These are phyloP conservation scores for Palythoa grandis DNA, from an alignment of 92 coral and sea anemone genomes.

Conservation along the genomic window DNA sequence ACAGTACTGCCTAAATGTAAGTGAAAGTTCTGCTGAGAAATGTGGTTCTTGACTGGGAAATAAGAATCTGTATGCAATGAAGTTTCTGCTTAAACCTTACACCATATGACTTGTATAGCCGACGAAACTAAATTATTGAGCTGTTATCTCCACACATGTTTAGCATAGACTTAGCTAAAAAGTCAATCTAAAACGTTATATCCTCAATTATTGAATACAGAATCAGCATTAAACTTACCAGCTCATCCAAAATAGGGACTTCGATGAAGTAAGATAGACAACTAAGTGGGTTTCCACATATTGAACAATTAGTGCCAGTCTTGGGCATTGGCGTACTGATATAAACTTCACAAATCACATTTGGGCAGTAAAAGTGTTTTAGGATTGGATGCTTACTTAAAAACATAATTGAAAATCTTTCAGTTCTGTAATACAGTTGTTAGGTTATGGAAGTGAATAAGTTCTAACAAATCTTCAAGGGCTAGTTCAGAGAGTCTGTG, in stretches of 20 bases:
- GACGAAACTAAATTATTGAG: too few relatives aligned
- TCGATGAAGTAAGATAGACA: constrained; percentile 1
- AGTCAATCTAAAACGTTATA: too few relatives aligned
- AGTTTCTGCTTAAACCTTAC: too few relatives aligned
- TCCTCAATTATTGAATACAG: too few relatives aligned
- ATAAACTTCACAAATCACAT: not conserved
- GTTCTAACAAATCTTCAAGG: constrained; percentile 23
- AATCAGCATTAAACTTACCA: constrained; percentile 14
- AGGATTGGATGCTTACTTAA: constrained; percentile 3
- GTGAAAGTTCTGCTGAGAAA: too few relatives aligned
- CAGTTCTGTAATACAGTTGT: not conserved
- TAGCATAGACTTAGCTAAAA: too few relatives aligned
- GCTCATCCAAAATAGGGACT: constrained; percentile 33
- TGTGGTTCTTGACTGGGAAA: too few relatives aligned
- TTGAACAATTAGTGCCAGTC: not conserved
- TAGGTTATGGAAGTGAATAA: not conserved
- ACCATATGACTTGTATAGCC: too few relatives aligned
- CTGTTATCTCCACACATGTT: too few relatives aligned
- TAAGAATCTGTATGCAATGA: too few relatives aligned
- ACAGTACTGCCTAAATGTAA: too few relatives aligned
- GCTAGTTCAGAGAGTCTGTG: constrained; percentile 18
- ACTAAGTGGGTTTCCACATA: not conserved
- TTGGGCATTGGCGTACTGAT: not conserved
- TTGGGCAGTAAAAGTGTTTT: constrained; percentile 29
- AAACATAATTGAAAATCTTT: constrained; percentile 3